Base-by-base conservation (phyloP, 2,113 vertebrate species). In the Pelecanus crispus region DNA sequence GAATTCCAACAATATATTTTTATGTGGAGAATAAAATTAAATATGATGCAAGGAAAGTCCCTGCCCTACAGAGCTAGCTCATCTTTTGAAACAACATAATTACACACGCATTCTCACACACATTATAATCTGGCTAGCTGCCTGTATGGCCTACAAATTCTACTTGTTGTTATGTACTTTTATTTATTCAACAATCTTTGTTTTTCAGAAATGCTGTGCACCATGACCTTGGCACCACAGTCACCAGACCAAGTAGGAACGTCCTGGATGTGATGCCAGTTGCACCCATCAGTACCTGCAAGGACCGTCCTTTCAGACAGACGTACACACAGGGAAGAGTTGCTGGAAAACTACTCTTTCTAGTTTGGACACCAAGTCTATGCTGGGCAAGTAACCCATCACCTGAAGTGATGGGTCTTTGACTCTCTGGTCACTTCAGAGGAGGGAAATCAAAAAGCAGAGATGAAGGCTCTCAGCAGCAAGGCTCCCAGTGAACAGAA, bases 11-110 rank as follows among this genome's bases (percentile, higher is more conserved):
- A 75, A 55, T 73, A 16, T 47, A 85, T 93, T 95, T 96, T 89
- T 80, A 90, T 87, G 44, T 75, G 42, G 70, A 94, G 70, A 96
- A 89, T 87, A 94, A 94, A 95, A 94, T 92, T 72, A 94, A 95
- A 91, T 58, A 58, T 25, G 58, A 82, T 91, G 74, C 66, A 91
- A 94, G 87, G 90, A 80, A 96, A 92, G 92, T 94, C 88, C 65
- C 86, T 91, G 66, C 77, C 77, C 84, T 65, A 45, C 49, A 78
- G 31, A 94, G 59, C 75, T 53, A 65, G 55, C 49, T 91, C 79
- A 66, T 84, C 74, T 85, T 94, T 47, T 77, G 70, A 93, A 96
- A 90, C 62, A 91, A 68, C 32, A 11, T 88, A 88, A 96, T 96
- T 89, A 81, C 31, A 90, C 47, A 53, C 55, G 71, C 38, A 36